phyloP scores from a whole-genome alignment of 2,797 vertebrate species.

The Fratercula arctica region DNA sequence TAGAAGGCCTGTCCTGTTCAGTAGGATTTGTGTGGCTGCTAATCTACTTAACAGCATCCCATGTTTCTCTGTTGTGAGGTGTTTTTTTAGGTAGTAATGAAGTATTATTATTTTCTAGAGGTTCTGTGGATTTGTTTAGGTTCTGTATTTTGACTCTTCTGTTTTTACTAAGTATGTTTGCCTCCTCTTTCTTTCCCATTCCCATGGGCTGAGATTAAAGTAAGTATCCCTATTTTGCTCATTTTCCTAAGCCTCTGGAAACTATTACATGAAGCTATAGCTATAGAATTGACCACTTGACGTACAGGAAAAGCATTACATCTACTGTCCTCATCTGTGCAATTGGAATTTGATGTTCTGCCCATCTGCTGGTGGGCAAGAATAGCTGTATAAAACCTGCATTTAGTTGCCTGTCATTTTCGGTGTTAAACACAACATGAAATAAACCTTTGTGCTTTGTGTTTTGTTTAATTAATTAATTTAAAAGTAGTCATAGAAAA shows the following conservation, averaged over 20 bases:
- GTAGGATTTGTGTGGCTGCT: slow-evolving; percentile 45
- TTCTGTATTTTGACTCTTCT: background rate
- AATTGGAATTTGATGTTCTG: background rate
- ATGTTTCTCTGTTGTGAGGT: slow-evolving; percentile 24
- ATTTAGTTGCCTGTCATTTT: background rate
- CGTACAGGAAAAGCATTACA: background rate
- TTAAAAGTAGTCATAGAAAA: background rate
- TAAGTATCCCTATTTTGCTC: background rate
- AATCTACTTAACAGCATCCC: slow-evolving; percentile 53
- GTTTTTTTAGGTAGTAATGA: background rate
- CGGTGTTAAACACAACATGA: background rate
- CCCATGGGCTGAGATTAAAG: background rate
- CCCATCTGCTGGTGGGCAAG: background rate
- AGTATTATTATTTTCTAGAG: background rate
- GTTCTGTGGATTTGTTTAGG: background rate
- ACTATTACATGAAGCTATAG: background rate
- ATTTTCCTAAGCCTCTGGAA: background rate
- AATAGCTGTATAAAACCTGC: background rate
- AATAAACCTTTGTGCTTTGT: background rate
- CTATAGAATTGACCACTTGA: background rate
- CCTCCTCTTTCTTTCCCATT: background rate
- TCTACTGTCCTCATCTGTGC: background rate
- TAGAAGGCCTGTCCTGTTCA: slow-evolving; percentile 49
- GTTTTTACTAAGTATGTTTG: background rate
- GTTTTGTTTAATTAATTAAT: background rate